Evolutionary conservation across 1,140 invertebrate genomes (phyloP).

Genomic region (Drosophila varians): DNA sequence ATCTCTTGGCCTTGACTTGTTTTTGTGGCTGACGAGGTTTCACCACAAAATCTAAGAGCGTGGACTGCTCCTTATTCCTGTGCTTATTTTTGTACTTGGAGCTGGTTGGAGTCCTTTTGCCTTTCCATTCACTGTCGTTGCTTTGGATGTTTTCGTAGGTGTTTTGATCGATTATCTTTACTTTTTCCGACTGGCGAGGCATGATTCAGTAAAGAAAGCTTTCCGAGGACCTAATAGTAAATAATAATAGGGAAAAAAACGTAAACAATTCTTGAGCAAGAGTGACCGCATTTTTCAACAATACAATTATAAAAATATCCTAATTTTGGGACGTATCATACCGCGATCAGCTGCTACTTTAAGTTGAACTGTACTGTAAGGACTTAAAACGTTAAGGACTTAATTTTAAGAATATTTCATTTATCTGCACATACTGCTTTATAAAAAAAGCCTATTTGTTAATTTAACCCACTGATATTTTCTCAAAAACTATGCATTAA

Average conservation of each 20-base stretch:
- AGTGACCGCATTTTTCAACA: not conserved
- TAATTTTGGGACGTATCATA: not conserved
- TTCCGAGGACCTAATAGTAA: not conserved
- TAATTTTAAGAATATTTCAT: no score
- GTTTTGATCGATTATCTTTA: conserved; percentile 43
- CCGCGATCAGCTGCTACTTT: no score
- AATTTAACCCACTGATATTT: no score
- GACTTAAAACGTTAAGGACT: no score
- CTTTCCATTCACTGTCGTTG: not conserved
- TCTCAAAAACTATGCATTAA: not conserved
- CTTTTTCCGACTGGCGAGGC: conserved; percentile 47
- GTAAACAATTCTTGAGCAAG: not conserved
- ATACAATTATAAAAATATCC: not conserved
- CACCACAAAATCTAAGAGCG: conserved; percentile 59
- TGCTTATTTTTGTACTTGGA: conserved; percentile 68
- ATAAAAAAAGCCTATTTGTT: no score
- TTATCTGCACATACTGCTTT: no score
- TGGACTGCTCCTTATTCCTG: conserved; percentile 23
- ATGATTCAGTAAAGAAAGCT: conserved; percentile 11
- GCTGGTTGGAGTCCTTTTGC: conserved; percentile 36
- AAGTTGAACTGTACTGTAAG: no score
- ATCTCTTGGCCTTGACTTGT: conserved; percentile 19
- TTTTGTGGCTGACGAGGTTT: conserved; percentile 27
- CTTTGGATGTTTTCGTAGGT: conserved; percentile 28
- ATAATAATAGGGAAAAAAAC: not conserved